Base-by-base conservation (phyloP, 2,888 invertebrate genomes). In the Gasteruption jaculator region DNA sequence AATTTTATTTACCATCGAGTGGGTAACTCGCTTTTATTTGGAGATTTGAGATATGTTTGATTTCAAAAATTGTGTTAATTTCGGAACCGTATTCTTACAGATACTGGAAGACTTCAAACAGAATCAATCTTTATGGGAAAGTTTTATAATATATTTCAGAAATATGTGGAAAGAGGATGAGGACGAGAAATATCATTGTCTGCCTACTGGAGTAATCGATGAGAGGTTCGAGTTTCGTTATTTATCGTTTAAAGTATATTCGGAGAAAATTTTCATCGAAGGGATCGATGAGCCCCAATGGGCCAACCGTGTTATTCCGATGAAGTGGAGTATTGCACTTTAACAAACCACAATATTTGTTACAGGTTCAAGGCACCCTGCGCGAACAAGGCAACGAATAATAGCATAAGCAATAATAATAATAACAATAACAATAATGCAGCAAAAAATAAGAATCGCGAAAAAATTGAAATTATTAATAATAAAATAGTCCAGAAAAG, bases 1-100 rank as follows among this genome's bases (percentile, higher is more conserved):
- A 74, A 85, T 18, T 78, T 78, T 50, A 81, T 89, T 48, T 87
- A 83, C 57, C 76, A 76, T n/a, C 72, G 74, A 38, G 65, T 83
- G 27, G 27, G 12, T 20, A 21, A 20, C 0, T 7, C 5, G n/a
- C 27, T 27, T 27, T 5, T 27, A n/a, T 11, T 27, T 11, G 11
- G 5, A 21, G 25, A 22, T 7, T 10, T 25, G 22, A 21, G 21
- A 19, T 10, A 22, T 3, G 14, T 26, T 4, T 19, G 10, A 25
- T 38, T 19, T 4, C 21, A 11, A 33, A 14, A 6, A 45, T 26
- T 29, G 14, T 14, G n/a, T 15, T 3, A 6, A 14, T 4, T 4
- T 3, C 15, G 7, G 18, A 21, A 20, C 12, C 33, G 19, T 1
- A 11, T 44, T 33, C 12, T 48, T 52, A 20, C 49, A 69, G 69